phyloP scores from a whole-genome alignment of 2,888 invertebrate genomes.

The Cristatella mucedo region DNA sequence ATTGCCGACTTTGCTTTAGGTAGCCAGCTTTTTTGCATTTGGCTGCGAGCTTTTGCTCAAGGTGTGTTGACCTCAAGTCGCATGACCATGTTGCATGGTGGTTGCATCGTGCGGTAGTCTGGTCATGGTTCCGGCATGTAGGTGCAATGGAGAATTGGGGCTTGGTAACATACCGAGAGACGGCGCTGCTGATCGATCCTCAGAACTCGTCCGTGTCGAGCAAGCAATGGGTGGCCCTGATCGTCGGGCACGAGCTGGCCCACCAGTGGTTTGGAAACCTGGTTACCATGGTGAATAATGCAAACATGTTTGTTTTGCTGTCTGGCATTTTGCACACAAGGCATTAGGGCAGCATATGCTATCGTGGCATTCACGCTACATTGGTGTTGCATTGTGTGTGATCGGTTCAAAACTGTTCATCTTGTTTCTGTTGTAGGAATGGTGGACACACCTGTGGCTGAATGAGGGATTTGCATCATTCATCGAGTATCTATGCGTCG shows the following conservation, averaged over 20 bases:
- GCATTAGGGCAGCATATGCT: too few species aligned
- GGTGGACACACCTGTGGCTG: constrained; percentile 89
- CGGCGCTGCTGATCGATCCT: constrained; percentile 72
- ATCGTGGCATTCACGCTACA: too few species aligned
- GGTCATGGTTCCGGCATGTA: too few species aligned
- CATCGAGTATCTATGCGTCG: constrained; percentile 82
- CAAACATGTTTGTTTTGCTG: too few species aligned
- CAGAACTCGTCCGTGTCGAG: constrained; percentile 62
- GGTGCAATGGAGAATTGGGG: constrained; percentile 99
- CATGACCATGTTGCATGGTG: too few species aligned
- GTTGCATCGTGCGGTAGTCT: too few species aligned
- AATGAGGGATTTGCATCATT: constrained; percentile 93
- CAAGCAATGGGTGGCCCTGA: constrained; percentile 48
- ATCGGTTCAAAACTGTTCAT: too few species aligned
- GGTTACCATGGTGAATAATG: constrained; percentile 87
- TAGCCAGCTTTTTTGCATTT: too few species aligned
- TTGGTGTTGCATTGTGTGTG: too few species aligned
- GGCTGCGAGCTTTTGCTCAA: too few species aligned
- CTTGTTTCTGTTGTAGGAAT: constrained; percentile 52
- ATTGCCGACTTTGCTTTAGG: constrained; percentile 83
- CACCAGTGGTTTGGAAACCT: constrained; percentile 98
- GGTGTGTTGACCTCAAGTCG: too few species aligned
- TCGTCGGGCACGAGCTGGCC: constrained; percentile 68
- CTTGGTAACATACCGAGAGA: constrained; percentile 74
- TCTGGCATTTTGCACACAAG: too few species aligned